Evolutionary conservation across 1,140 invertebrate genomes (phyloP), one percentile per base, ranked within the genome.

Genomic region (Cephus cinctus): DNA sequence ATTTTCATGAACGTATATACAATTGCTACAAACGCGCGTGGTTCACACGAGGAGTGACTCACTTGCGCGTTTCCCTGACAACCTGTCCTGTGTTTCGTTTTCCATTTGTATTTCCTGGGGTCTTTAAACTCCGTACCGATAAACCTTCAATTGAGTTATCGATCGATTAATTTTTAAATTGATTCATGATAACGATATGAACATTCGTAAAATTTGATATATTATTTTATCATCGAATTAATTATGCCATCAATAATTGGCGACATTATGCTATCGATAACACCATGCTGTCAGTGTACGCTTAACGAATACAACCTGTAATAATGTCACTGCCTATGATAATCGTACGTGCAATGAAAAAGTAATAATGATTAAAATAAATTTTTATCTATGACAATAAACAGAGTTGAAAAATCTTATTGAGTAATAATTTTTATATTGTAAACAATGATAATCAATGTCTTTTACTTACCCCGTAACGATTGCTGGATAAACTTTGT

Each of bases 121-220:
- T 63, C 61, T 63, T 59, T 65, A 67, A 65, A 67, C 62, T 63
- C 52, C 18, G n/a, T n/a, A n/a, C 47, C 23, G 25, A 27, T 27
- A 6, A 27, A 27, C 6, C 25, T n/a, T 6, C n/a, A 6, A n/a
- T n/a, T n/a, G 6, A 6, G 25, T 27, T n/a, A n/a, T 8, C 25
- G 25, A 59, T 27, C 21, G 21, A 36, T 32, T 23, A 50, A 56
- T 56, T n/a, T n/a, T n/a, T n/a, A n/a, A n/a, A n/a, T n/a, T n/a
- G n/a, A n/a, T n/a, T n/a, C n/a, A n/a, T n/a, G n/a, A n/a, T n/a
- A n/a, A n/a, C n/a, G n/a, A n/a, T n/a, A n/a, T n/a, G n/a, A n/a
- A n/a, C n/a, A n/a, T n/a, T n/a, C n/a, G n/a, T n/a, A n/a, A n/a
- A n/a, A n/a, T n/a, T n/a, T n/a, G n/a, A n/a, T n/a, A n/a, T n/a